Base-by-base conservation (phyloP, 2,113 vertebrate genomes). In the Abramis brama region DNA sequence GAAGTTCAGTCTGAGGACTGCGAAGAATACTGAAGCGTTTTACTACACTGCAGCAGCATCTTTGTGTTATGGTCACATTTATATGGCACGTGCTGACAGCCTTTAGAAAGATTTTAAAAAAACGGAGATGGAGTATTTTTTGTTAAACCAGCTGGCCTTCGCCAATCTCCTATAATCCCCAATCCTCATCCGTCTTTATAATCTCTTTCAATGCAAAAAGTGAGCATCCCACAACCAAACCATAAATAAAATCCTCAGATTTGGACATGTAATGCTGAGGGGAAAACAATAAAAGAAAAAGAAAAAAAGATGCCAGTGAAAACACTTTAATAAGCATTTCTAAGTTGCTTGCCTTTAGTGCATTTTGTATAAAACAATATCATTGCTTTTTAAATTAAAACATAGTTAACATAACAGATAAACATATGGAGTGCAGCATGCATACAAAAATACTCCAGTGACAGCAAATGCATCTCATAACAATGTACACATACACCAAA, bases 91-190 rank as follows among this genome's bases (percentile, higher is more conserved):
- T 79, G 75, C 25, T 43, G 12, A 2, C 39, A 64, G 10, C 39
- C 39, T 57, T 79, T 50, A 43, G 30, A n/a, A 47, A 55, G 43
- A 82, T 33, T 43, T 0, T 2, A 43, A 43, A 43, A 36, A 36
- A 78, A 13, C 25, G 5, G 71, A 60, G 12, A 83, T 59, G 47
- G 33, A 83, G 59, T 17, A 11, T 19, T 23, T 27, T 50, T 19
- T 23, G 19, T 55, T 43, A 10, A 71, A 81, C 30, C 66, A 47
- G 43, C 25, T 43, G 52, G 25, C 30, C 9, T 27, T 43, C 12
- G 30, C 52, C 78, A 81, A 84, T 86, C 79, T 30, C 39, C 6
- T 27, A 13, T 83, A 83, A 87, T 87, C 88, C 62, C 70, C 25
- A 85, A 87, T 82, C 79, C 73, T 82, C 33, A 36, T 68, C 45